phyloP scores from a whole-genome alignment of 1,140 invertebrate species.

The Macrobrachium rosenbergii region DNA sequence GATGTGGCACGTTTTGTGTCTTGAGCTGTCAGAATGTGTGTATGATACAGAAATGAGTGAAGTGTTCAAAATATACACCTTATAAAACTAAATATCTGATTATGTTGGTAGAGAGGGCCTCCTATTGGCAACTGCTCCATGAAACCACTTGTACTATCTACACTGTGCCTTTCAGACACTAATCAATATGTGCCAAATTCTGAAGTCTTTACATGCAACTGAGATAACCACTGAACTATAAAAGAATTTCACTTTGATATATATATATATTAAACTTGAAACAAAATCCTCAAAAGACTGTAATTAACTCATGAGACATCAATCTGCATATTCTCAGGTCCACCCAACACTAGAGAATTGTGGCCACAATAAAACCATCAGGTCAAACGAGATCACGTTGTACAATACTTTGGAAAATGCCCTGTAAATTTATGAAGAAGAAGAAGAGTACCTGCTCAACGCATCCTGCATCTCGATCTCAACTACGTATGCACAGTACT shows the following conservation, averaged over 20 bases:
- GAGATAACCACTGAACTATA: not conserved
- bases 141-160: conserved; percentile 63
- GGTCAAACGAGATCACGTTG: conserved; percentile 61
- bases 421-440: conserved; percentile 48
- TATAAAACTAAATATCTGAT: conserved; percentile 25
- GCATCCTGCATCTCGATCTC: conserved; percentile 20
- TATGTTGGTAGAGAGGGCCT: conserved; percentile 21
- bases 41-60: too few relatives aligned
- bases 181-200: conserved; percentile 23
- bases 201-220: conserved; percentile 46
- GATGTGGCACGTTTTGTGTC: too few relatives aligned
- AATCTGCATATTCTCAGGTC: conserved; percentile 12
- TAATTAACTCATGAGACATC: too few relatives aligned
- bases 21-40: too few relatives aligned
- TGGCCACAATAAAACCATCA: conserved; percentile 40
- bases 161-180: conserved; percentile 47
- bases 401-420: conserved; percentile 64
- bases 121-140: conserved; percentile 51
- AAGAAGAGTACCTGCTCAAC: conserved; percentile 50
- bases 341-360: conserved; percentile 46
- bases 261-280: not conserved
- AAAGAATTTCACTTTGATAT: conserved; percentile 5
- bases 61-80: not conserved
- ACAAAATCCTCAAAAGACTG: conserved; percentile 12
- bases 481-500: conserved; percentile 6